Conservation (phyloP, 2,797 vertebrate genomes). For the Hipposideros larvatus region DNA sequence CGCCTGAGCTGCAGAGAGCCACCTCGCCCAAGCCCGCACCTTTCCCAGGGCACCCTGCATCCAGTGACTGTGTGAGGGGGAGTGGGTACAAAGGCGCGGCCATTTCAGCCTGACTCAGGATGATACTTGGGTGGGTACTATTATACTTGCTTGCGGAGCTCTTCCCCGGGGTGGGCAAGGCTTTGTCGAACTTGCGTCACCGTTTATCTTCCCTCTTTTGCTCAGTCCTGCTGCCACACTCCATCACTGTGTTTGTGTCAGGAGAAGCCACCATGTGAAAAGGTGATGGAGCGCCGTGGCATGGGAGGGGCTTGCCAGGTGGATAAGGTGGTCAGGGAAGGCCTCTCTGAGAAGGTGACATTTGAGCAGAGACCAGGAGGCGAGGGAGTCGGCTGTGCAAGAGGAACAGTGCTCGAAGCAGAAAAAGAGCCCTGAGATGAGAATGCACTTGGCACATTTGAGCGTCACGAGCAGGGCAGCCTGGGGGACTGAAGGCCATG, state of each 20-base stretch:
- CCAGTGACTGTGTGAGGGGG: not conserved
- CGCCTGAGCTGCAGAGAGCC: not conserved
- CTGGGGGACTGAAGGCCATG: not conserved
- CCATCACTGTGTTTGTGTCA: not conserved
- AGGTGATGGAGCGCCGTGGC: not conserved
- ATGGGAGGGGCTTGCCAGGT: not conserved
- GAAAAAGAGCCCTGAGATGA: not conserved
- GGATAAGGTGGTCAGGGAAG: not conserved
- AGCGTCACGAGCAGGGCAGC: not conserved
- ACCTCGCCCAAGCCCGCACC: not conserved
- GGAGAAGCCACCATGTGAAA: not conserved
- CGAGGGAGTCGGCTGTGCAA: not conserved
- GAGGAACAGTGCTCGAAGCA: not conserved
- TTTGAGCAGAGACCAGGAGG: not conserved
- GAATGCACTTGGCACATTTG: not conserved
- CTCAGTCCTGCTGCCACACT: not conserved
- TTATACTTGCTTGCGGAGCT: not conserved
- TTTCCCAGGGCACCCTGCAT: not conserved
- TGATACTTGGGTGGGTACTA: no score
- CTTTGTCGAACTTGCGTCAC: not conserved
- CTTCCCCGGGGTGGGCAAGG: rapidly evolving
- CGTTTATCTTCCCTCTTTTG: not conserved
- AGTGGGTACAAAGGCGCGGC: no score
- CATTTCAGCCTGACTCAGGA: not conserved
- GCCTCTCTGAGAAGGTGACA: not conserved